Evolutionary conservation across 2,113 vertebrate species (phyloP), one percentile per base, ranked within the genome.

Genomic region (Neotragus pygmaeus): DNA sequence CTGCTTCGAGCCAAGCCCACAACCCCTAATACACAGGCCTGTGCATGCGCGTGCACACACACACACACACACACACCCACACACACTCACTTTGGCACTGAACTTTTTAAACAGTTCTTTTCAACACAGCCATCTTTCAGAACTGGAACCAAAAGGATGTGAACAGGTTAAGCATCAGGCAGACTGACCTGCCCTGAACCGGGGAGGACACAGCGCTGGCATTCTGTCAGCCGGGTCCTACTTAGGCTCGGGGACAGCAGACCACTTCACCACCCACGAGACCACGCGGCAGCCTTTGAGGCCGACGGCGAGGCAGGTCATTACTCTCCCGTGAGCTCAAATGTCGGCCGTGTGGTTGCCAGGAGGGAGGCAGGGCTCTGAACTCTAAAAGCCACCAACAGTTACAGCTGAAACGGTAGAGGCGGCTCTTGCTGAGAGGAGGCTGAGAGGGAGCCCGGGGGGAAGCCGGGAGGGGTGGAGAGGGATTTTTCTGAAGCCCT

Each of bases 211-310:
- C 19, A 6, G 53, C 53, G 73, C 45, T 27, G 93, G 51, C 66
- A 3, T 9, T 27, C 17, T 17, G 43, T 87, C 92, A 53, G 1
- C 45, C 47, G 88, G 81, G 82, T 47, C 93, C 78, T 66, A 14
- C 13, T 13, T 86, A 84, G 49, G 64, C 45, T 39, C 6, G 15
- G 17, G 80, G 78, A 90, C 60, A 66, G 88, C 95, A 94, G 80
- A 25, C 85, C 70, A 51, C 53, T 80, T 33, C 90, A n/a, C 81
- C 93, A 96, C 77, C 55, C 90, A 47, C 60, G 97, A 95, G 97
- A 53, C 45, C 0, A 2, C 10, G 30, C 8, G 21, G 80, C 73
- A 80, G 81, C 88, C 88, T 97, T 23, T 81, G 88, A 87, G 93
- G 96, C 86, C 13, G 4, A 33, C 11, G 0, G 91, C 1, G 7